A percentile compares a stretch with the other conserved stretches of the same genome.
Evolutionary conservation across 2,797 vertebrate genomes (phyloP).

Genomic region (Glossophaga mutica): DNA sequence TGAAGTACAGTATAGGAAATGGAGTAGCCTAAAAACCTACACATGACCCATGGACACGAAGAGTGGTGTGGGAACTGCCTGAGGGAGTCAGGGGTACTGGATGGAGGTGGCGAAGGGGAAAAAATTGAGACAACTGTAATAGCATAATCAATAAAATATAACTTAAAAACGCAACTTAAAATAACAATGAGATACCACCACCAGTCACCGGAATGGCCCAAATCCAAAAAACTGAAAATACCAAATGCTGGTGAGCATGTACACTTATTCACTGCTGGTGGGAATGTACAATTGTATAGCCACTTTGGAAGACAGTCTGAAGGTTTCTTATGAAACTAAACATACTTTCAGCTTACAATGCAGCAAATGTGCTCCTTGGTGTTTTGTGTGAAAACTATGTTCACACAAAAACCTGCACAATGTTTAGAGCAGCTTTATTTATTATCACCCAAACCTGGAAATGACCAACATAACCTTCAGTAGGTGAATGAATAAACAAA

Average conservation of each 20-base stretch:
- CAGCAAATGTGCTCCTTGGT: neutral
- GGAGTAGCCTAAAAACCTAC: no score
- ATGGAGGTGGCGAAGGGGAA: no score
- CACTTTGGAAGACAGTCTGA: neutral
- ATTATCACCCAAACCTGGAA: neutral
- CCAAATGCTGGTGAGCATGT: neutral
- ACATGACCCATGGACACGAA: no score
- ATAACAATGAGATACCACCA: neutral
- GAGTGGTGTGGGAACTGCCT: no score
- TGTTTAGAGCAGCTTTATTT: neutral
- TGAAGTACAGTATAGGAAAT: no score
- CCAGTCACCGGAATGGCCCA: neutral
- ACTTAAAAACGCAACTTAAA: no score
- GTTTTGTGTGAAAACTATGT: neutral
- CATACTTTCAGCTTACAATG: neutral
- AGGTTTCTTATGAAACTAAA: neutral
- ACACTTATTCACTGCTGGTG: neutral
- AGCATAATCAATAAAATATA: no score
- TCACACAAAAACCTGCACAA: neutral
- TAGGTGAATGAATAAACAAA: no score
- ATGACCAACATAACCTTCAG: neutral
- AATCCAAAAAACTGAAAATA: neutral
- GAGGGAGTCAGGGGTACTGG: no score
- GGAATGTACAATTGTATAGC: neutral
- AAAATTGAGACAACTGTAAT: no score